These are phyloP conservation scores for Masnerella sp. DNA, from an alignment of 2,888 invertebrate species.

Conservation along the genomic window DNA sequence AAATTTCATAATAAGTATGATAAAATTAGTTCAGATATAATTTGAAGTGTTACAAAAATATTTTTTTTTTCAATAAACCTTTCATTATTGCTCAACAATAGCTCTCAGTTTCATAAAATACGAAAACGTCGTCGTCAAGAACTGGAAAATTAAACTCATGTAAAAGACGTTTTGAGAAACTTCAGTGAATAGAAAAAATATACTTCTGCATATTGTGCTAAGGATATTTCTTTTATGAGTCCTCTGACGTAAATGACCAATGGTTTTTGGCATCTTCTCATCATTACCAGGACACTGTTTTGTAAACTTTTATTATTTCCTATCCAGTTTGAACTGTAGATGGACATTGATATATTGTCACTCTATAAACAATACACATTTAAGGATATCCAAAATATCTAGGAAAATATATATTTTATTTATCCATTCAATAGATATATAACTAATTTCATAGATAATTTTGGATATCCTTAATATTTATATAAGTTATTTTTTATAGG, in stretches of 20 bases:
- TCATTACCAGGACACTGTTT: slow-evolving; percentile 14
- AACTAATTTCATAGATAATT: too few relatives aligned
- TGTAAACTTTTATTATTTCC: slow-evolving; percentile 3
- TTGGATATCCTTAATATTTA: too few relatives aligned
- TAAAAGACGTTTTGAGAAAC: too few relatives aligned
- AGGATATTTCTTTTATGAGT: slow-evolving; percentile 13
- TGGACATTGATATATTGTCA: background rate
- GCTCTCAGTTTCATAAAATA: slow-evolving; percentile 51
- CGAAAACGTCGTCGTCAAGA: slow-evolving; percentile 41
- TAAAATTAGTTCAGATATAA: too few relatives aligned
- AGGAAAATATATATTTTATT: too few relatives aligned
- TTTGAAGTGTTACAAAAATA: too few relatives aligned
- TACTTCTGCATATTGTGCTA: slow-evolving; percentile 26
- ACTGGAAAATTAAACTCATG: slow-evolving; percentile 36
- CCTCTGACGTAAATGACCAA: slow-evolving; percentile 10
- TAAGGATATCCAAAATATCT: too few relatives aligned
- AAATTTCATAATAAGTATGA: too few relatives aligned
- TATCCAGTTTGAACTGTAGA: slow-evolving; percentile 13
- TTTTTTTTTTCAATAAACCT: too few relatives aligned
- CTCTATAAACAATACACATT: slow-evolving; percentile 10
- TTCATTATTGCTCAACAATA: too few relatives aligned
- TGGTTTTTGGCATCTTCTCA: slow-evolving; percentile 24
- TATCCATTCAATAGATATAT: too few relatives aligned
- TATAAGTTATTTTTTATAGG: too few relatives aligned
- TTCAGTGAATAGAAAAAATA: background rate